A percentile compares a stretch with the other conserved stretches of the same genome.
These are phyloP conservation scores for Hexactinellida sp. DNA, from an alignment of 37 sponge, comb jelly and placozoan species.

Conservation along the genomic window DNA sequence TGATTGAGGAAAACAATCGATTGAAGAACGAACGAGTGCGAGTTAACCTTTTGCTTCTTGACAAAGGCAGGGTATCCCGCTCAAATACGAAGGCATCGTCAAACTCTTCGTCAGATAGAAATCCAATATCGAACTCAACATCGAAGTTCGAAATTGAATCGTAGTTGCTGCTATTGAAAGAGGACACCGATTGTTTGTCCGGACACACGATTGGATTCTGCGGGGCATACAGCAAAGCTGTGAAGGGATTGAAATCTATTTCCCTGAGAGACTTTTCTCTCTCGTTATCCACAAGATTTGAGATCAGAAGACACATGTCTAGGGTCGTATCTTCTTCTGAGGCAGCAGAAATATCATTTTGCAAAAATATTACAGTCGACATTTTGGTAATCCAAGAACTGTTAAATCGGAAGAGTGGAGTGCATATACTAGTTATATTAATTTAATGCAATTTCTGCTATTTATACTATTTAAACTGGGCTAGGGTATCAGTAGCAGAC, in stretches of 20 bases:
- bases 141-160: not conserved
- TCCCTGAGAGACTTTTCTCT: not conserved
- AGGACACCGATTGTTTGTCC: not conserved
- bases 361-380: not conserved
- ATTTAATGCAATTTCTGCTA: not conserved
- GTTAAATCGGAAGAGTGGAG: too few relatives aligned
- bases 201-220: not conserved
- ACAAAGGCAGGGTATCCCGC: not conserved
- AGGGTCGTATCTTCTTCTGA: not conserved
- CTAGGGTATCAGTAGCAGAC: too few relatives aligned
- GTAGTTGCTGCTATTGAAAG: not conserved
- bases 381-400: not conserved
- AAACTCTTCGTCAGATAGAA: not conserved
- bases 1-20: not conserved
- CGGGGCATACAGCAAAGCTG: not conserved
- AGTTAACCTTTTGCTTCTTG: not conserved
- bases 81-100: not conserved
- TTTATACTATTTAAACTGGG: too few relatives aligned
- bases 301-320: not conserved
- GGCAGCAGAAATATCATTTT: not conserved
- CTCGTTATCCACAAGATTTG: not conserved
- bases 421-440: not conserved
- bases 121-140: not conserved
- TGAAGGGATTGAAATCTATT: not conserved
- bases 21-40: not conserved